Base-by-base conservation (phyloP, 30 jellyfish, hydroid and myxozoan species). In the Turritopsis rubra region DNA sequence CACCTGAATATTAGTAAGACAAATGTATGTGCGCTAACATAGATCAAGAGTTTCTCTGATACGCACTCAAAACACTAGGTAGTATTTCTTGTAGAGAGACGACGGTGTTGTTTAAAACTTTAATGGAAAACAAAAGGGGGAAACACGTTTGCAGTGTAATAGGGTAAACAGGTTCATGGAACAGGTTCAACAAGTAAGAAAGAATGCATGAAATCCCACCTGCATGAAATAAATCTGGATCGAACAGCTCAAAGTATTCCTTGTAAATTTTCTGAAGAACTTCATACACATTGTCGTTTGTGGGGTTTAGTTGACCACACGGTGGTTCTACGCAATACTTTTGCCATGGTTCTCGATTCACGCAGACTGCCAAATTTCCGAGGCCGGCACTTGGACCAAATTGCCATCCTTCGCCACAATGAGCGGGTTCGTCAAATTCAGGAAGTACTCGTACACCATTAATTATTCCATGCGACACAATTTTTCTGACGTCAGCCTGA, bases 391-490 rank as follows among this genome's bases (percentile, higher is more conserved):
- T 85, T 21, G 87, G 82, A 0, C 97, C 97, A 91, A 91, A 90
- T 73, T 90, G 95, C 97, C 97, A 90, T 9, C 97, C 97, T 25
- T 90, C 87, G 17, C 97, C 97, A 80, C 97, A 85, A 72, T 85
- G 95, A 1, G 97, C 97, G 0, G 97, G 97, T 65, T 85, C 91
- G 74, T 90, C 97, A 54, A 90, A 90, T 84, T 90, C 97, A 28
- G 97, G 97, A 85, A 90, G 76, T 30, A 90, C 97, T 41, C 97
- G 91, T 0, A 90, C 84, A 66, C 97, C 97, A 80, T 86, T 92
- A 70, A 74, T 84, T 16, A 85, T 81, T 82, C 92, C 97, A 89
- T 90, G 84, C 41, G 83, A 52, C 23, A 90, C 89, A 79, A 90
- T 90, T 72, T 85, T 76, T 21, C 87, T 25, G 21, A 90, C 91